These are phyloP conservation scores for Todus mexicanus DNA, from an alignment of 2,797 vertebrate species.

Conservation along the genomic window DNA sequence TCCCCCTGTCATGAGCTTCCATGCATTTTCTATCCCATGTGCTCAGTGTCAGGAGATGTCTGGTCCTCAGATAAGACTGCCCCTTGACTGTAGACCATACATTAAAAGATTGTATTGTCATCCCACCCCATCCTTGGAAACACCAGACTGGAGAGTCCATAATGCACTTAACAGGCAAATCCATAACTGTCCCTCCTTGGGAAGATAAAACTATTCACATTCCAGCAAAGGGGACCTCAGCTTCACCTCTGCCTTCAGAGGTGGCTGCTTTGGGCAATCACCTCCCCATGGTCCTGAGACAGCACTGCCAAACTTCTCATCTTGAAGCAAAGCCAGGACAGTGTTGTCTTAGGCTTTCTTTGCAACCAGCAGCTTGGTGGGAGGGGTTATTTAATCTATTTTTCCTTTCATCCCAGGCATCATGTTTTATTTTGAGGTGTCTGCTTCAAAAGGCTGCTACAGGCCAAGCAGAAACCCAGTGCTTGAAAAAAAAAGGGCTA, in stretches of 20 bases:
- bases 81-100: neutral
- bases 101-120: neutral
- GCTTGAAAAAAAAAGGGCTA: neutral
- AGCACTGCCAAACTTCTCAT: neutral
- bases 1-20: neutral
- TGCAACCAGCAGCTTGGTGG: neutral
- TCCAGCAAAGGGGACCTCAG: neutral
- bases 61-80: neutral
- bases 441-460: neutral
- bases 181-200: neutral
- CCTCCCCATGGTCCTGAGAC: neutral
- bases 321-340: neutral
- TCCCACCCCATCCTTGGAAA: neutral
- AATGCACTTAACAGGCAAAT: neutral
- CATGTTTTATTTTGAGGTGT: neutral
- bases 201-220: neutral
- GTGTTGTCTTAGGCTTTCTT: neutral
- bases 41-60: neutral
- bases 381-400: neutral
- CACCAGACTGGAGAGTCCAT: neutral
- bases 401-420: neutral
- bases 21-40: neutral
- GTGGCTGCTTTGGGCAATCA: neutral
- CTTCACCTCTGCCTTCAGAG: neutral
- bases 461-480: neutral